Conservation (phyloP, 2,888 invertebrate species). For the Zaprionus lineosus region DNA sequence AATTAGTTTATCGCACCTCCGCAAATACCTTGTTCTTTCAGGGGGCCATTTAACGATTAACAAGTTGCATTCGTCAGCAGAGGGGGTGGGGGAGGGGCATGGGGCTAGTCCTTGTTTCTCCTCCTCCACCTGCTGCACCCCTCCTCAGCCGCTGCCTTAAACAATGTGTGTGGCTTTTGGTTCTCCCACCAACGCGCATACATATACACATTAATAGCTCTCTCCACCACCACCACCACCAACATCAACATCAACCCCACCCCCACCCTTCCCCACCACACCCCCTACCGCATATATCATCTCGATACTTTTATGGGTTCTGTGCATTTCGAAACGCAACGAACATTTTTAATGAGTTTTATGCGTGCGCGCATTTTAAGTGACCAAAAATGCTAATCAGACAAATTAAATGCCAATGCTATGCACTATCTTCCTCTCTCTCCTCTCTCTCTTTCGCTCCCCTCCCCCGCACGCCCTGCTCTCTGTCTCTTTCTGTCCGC, state of each 20-base stretch:
- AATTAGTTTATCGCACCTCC: constrained; percentile 39
- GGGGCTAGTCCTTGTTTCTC: not conserved
- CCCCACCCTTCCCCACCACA: too few relatives aligned
- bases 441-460: not conserved
- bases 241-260: too few relatives aligned
- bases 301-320: constrained; percentile 33
- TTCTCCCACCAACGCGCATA: too few relatives aligned
- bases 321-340: constrained; percentile 39
- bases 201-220: too few relatives aligned
- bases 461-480: too few relatives aligned
- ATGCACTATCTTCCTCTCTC: not conserved
- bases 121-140: too few relatives aligned
- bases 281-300: constrained; percentile 63
- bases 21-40: constrained; percentile 6
- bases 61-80: constrained; percentile 39
- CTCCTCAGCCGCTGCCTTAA: too few relatives aligned
- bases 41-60: constrained; percentile 43
- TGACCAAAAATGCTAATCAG: constrained; percentile 76
- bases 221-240: too few relatives aligned
- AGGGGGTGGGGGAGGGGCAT: too few relatives aligned
- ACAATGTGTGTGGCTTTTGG: constrained; percentile 43
- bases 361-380: constrained; percentile 76
- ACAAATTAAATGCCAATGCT: constrained; percentile 74
- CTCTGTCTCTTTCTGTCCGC: constrained; percentile 23
- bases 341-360: constrained; percentile 75